Conservation (phyloP, 2,888 invertebrate genomes). For the Ormyrus labotus region DNA sequence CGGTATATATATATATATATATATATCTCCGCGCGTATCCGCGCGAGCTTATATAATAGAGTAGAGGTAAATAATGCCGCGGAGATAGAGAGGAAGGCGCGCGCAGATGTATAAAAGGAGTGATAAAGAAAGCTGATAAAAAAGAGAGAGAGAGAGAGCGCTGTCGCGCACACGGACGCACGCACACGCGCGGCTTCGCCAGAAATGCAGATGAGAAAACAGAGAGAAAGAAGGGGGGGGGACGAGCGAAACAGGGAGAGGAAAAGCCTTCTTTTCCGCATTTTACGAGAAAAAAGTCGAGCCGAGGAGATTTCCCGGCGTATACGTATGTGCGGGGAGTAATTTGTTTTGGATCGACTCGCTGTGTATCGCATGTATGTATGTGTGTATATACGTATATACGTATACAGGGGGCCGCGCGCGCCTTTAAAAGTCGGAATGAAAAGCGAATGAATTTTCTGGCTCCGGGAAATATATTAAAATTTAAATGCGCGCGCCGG, state of each 20-base stretch:
- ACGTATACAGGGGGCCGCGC: not conserved
- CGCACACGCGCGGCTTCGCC: no score
- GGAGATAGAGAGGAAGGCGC: no score
- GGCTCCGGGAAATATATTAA: conserved; percentile 28
- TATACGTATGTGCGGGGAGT: conserved; percentile 16
- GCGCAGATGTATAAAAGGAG: no score
- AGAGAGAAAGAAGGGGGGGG: not conserved
- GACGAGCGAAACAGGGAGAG: not conserved
- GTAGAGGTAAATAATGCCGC: no score
- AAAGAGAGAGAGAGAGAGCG: not conserved
- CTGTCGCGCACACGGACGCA: no score
- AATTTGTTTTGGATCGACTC: conserved; percentile 41
- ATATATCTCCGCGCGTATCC: no score
- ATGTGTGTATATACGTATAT: not conserved
- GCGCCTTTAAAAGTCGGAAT: not conserved
- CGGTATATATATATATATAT: no score
- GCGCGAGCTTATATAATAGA: no score
- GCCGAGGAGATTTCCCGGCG: conserved; percentile 19
- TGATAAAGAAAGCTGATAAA: not conserved
- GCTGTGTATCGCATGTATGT: not conserved
- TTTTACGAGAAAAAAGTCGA: conserved; percentile 32
- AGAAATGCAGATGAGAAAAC: not conserved
- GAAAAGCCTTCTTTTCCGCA: conserved; percentile 36
- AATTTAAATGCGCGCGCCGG: conserved; percentile 9
- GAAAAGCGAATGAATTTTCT: conserved; percentile 36